Percentiles rank a stretch among this genome's conserved stretches.
Conservation (phyloP, 1,140 invertebrate species). For the Uloborus diversus region DNA sequence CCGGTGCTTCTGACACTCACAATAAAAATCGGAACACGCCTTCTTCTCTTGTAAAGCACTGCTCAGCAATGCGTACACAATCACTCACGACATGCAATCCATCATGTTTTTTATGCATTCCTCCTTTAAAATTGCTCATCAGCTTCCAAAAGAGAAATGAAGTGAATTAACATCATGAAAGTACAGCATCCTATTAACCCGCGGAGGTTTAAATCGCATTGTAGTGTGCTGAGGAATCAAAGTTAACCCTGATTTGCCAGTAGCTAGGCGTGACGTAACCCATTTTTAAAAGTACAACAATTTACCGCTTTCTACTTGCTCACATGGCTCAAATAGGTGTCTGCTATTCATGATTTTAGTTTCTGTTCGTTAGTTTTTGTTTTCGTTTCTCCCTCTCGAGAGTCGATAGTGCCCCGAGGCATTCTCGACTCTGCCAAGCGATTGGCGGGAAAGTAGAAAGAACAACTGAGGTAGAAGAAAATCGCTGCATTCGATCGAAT, state of each 20-base stretch:
- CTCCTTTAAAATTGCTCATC: background rate
- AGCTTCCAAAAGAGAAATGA: background rate
- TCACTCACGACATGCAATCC: background rate
- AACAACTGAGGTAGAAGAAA: background rate
- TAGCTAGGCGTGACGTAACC: constrained; percentile 33
- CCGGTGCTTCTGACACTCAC: too few species aligned
- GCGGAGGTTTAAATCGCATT: background rate
- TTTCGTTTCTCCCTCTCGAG: background rate
- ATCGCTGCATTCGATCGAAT: background rate
- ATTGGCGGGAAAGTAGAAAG: background rate
- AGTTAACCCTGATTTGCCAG: constrained; percentile 22
- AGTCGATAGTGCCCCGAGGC: background rate
- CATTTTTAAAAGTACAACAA: background rate
- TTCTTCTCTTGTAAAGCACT: too few species aligned
- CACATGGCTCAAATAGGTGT: background rate
- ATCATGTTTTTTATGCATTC: background rate
- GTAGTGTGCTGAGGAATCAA: background rate
- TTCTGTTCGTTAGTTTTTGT: background rate
- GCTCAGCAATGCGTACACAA: background rate
- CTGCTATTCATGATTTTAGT: background rate
- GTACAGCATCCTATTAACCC: background rate
- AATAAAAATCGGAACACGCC: too few species aligned
- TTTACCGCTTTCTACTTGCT: background rate
- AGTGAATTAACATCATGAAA: background rate
- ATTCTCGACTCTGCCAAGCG: background rate